Percentiles rank a stretch among this genome's conserved stretches.
phyloP scores from a whole-genome alignment of 2,888 invertebrate genomes.

The Coenonympha arcania region DNA sequence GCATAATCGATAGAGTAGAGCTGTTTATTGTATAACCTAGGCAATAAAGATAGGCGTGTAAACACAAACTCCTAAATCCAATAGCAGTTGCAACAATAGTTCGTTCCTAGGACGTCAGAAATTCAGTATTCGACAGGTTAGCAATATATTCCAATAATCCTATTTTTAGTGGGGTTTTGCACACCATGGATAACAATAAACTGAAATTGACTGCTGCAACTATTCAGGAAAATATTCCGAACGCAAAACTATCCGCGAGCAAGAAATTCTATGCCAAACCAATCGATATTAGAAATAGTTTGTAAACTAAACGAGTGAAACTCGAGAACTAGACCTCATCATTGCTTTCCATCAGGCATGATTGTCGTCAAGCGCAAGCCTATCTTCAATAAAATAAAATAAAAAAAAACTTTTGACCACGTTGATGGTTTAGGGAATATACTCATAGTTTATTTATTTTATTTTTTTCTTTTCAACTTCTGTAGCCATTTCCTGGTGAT shows the following conservation, averaged over 20 bases:
- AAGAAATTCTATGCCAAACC: neutral
- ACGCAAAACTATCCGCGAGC: neutral
- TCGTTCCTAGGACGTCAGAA: neutral
- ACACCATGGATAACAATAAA: slow-evolving; percentile 4
- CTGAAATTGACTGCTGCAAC: neutral
- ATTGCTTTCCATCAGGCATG: too few species aligned
- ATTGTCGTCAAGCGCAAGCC: too few species aligned
- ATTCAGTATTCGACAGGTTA: neutral
- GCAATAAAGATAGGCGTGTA: too few species aligned
- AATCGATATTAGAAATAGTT: neutral
- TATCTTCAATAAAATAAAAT: too few species aligned
- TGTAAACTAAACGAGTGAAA: neutral
- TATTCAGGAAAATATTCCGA: neutral
- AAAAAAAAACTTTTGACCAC: too few species aligned
- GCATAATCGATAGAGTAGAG: too few species aligned
- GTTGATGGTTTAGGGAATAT: too few species aligned
- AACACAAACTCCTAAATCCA: neutral
- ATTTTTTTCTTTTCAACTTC: too few species aligned
- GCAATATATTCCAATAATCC: slow-evolving; percentile 4
- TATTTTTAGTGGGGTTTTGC: neutral
- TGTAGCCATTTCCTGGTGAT: too few species aligned
- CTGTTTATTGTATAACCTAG: too few species aligned
- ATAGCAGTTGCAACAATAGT: neutral
- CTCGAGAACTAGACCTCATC: too few species aligned
- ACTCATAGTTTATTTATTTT: too few species aligned